phyloP scores from a whole-genome alignment of 2,888 invertebrate genomes.

The Andrena bicolor region DNA sequence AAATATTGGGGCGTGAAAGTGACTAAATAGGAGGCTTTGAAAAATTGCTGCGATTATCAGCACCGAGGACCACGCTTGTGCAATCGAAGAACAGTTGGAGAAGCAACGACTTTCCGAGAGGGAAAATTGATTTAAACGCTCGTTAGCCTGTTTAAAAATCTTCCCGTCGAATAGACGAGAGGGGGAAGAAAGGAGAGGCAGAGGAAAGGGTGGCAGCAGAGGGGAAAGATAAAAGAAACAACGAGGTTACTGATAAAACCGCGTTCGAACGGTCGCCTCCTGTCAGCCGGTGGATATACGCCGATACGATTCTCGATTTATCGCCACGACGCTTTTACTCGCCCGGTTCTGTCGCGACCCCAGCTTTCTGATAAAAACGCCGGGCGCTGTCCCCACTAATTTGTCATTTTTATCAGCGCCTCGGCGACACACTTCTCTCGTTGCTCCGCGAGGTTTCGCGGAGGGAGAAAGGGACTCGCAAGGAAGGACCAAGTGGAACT shows the following conservation, averaged over 20 bases:
- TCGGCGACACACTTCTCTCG: not conserved
- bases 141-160: not conserved
- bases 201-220: not conserved
- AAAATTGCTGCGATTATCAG: not conserved
- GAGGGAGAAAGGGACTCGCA: not conserved
- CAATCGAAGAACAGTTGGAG: no score
- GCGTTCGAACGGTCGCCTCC: constrained; percentile 1
- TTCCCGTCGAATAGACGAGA: not conserved
- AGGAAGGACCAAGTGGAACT: not conserved
- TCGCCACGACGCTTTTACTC: not conserved
- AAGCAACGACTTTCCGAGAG: no score
- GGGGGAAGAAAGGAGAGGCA: not conserved
- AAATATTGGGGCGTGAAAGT: not conserved
- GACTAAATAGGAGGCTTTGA: not conserved
- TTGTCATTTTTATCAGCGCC: constrained; percentile 38
- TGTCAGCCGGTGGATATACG: constrained; percentile 12
- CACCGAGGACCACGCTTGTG: no score
- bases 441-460: no score
- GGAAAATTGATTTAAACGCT: not conserved
- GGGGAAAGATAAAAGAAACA: constrained; percentile 34
- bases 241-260: constrained; percentile 34
- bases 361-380: constrained; percentile 32
- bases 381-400: constrained; percentile 10
- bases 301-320: constrained; percentile 47
- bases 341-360: not conserved